Percentiles rank a stretch among this genome's conserved stretches.
phyloP scores from a whole-genome alignment of 2,113 vertebrate genomes.

The Girardinichthys multiradiatus region DNA sequence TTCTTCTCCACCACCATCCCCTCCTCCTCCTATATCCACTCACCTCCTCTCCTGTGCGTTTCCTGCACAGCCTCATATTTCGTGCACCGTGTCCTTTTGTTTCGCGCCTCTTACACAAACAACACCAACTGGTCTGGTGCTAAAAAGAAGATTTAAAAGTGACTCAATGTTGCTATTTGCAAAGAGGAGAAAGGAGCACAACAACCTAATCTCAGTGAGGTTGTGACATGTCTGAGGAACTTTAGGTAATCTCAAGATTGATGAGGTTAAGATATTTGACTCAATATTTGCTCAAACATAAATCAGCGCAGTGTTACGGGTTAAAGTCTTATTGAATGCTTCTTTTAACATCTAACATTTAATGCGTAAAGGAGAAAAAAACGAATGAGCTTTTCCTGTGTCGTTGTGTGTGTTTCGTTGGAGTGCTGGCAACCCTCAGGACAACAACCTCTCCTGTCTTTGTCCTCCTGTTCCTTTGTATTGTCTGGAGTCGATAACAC shows the following conservation, averaged over 20 bases:
- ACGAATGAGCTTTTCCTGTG: slow-evolving; percentile 31
- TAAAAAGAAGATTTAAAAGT: slow-evolving; percentile 52
- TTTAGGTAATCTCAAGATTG: slow-evolving; percentile 27
- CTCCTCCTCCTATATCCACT: slow-evolving; percentile 7
- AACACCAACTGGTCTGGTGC: slow-evolving; percentile 41
- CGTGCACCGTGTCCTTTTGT: slow-evolving; percentile 64
- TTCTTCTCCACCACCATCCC: slow-evolving; percentile 11
- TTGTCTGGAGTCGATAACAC: slow-evolving; percentile 77
- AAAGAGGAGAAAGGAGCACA: slow-evolving; percentile 20
- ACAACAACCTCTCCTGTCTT: slow-evolving; percentile 74
- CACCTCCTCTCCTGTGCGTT: slow-evolving; percentile 14
- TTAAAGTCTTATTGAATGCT: neutral
- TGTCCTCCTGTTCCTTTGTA: slow-evolving; percentile 77
- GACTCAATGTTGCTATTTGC: slow-evolving; percentile 55
- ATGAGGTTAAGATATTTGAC: slow-evolving; percentile 29
- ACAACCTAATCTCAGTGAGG: slow-evolving; percentile 17
- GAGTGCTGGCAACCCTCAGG: slow-evolving; percentile 46
- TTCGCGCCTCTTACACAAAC: slow-evolving; percentile 42
- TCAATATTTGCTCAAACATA: slow-evolving; percentile 4
- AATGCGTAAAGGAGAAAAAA: slow-evolving; percentile 18
- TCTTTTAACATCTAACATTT: neutral
- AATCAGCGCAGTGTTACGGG: slow-evolving; percentile 27
- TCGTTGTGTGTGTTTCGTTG: slow-evolving; percentile 21
- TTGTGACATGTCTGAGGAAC: slow-evolving; percentile 40
- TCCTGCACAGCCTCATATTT: slow-evolving; percentile 67